A percentile compares a stretch with the other conserved stretches of the same genome.
Evolutionary conservation across 2,113 vertebrate species (phyloP).

Genomic region (Melospiza georgiana): DNA sequence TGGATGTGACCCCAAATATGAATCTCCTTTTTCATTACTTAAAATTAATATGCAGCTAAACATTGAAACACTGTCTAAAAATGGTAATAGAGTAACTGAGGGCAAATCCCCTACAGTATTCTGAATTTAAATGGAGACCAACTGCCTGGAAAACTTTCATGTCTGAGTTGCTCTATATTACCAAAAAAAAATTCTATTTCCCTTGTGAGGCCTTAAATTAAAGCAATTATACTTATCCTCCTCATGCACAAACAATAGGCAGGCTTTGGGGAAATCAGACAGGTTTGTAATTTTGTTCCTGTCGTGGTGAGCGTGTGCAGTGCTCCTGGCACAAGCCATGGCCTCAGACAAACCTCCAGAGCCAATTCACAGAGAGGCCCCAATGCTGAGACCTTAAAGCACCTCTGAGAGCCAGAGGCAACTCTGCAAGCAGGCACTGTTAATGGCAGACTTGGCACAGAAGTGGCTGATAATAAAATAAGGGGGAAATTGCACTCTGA

Average conservation of each 20-base stretch:
- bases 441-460: conserved; percentile 18
- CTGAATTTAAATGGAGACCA: conserved; percentile 28
- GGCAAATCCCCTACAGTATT: background rate
- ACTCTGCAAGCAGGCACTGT: background rate
- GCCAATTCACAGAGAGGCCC: background rate
- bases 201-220: conserved; percentile 45
- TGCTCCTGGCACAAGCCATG: background rate
- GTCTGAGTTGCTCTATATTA: background rate
- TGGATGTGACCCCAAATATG: background rate
- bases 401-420: background rate
- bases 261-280: conserved; percentile 34
- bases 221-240: conserved; percentile 48
- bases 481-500: background rate
- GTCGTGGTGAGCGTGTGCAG: background rate
- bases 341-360: background rate
- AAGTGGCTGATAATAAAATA: background rate
- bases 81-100: background rate
- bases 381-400: background rate
- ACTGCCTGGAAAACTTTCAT: conserved; percentile 29
- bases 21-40: background rate
- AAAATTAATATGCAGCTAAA: conserved; percentile 9
- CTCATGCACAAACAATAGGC: background rate
- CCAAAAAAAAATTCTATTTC: conserved; percentile 3
- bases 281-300: conserved; percentile 11
- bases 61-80: background rate